Percentiles rank a stretch among this genome's conserved stretches.
Conservation (phyloP, 2,888 invertebrate genomes). For the Hemaris fuciformis region DNA sequence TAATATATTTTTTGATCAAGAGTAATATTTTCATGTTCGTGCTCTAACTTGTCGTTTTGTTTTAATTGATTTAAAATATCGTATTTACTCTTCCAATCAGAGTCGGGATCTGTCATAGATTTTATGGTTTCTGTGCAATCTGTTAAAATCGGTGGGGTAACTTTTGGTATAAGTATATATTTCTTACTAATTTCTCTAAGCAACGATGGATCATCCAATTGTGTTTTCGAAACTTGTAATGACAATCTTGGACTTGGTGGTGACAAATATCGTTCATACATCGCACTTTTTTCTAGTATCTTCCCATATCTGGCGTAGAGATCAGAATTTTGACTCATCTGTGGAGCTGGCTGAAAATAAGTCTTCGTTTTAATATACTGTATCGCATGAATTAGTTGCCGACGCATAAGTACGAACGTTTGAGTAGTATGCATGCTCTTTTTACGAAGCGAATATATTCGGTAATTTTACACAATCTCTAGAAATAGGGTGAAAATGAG, state of each 20-base stretch:
- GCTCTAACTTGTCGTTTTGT: conserved; percentile 46
- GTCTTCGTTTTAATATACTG: not conserved
- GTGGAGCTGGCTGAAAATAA: not conserved
- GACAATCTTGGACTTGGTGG: conserved; percentile 22
- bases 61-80: conserved; percentile 65
- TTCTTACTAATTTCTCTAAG: conserved; percentile 66
- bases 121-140: conserved; percentile 26
- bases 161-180: conserved; percentile 69
- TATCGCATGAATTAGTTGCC: too few species aligned
- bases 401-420: not conserved
- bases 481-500: too few species aligned
- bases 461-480: too few species aligned
- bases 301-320: not conserved
- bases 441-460: too few species aligned
- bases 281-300: not conserved
- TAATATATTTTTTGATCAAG: conserved; percentile 16
- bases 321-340: not conserved
- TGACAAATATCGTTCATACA: not conserved
- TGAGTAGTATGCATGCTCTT: too few species aligned
- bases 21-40: conserved; percentile 10
- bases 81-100: conserved; percentile 73
- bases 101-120: conserved; percentile 31
- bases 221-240: conserved; percentile 28
- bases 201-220: conserved; percentile 42
- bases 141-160: conserved; percentile 30